Evolutionary conservation across 2,797 vertebrate species (phyloP).

Genomic region (Meriones psammophilus): DNA sequence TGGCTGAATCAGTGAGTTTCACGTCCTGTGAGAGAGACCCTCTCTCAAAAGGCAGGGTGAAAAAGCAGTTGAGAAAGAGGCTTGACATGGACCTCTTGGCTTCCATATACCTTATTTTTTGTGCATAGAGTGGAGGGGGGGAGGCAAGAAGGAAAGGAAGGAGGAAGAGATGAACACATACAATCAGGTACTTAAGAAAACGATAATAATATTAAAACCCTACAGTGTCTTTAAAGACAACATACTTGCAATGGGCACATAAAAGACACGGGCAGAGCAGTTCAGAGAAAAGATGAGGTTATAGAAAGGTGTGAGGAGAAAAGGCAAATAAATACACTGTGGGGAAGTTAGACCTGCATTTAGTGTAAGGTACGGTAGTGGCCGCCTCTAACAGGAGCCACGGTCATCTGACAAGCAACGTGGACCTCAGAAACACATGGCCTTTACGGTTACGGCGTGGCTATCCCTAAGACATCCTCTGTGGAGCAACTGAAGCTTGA

Average conservation of each 20-base stretch:
- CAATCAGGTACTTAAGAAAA: not conserved
- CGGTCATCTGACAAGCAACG: not conserved
- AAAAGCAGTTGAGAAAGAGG: not conserved
- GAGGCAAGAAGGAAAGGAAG: too few relatives aligned
- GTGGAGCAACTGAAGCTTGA: constrained; percentile 29
- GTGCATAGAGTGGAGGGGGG: too few relatives aligned
- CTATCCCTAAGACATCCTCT: not conserved
- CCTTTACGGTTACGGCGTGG: not conserved
- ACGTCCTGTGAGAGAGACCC: not conserved
- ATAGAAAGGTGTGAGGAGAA: constrained; percentile 28
- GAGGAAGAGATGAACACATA: not conserved
- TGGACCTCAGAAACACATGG: constrained; percentile 25
- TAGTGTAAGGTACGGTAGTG: constrained; percentile 35
- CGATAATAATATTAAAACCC: constrained; percentile 16
- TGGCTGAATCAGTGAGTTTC: not conserved
- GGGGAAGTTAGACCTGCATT: not conserved
- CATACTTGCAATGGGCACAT: not conserved
- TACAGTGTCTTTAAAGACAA: constrained; percentile 29
- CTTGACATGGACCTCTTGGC: not conserved
- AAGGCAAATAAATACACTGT: constrained; percentile 40
- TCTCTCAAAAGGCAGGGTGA: not conserved
- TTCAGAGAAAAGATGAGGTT: constrained; percentile 58
- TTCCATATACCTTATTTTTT: not conserved
- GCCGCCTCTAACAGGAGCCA: not conserved
- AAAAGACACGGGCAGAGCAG: constrained; percentile 43